Evolutionary conservation across 2,113 vertebrate species (phyloP).

Genomic region (Marcusenius ussheri): DNA sequence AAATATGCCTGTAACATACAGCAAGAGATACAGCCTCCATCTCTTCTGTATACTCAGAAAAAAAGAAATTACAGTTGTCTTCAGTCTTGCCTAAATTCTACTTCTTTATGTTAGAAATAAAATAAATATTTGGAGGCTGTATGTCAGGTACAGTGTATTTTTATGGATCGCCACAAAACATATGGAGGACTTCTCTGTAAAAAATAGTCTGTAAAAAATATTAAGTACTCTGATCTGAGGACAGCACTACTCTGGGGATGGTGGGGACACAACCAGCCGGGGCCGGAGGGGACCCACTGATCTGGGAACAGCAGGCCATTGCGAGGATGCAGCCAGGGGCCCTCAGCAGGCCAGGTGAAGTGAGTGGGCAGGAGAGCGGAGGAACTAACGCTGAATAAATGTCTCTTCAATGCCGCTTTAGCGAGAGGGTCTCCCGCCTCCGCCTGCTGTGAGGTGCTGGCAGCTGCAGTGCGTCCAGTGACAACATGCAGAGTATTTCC

Average conservation of each 20-base stretch:
- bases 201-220: not conserved
- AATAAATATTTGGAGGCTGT: not conserved
- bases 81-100: not conserved
- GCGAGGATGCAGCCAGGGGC: slow-evolving; percentile 49
- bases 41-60: not conserved
- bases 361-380: slow-evolving; percentile 50
- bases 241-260: not conserved
- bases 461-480: not conserved
- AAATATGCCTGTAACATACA: not conserved
- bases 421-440: not conserved
- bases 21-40: slow-evolving; percentile 1
- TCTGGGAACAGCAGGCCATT: slow-evolving; percentile 23
- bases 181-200: not conserved
- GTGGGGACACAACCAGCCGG: not conserved
- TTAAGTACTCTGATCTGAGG: not conserved
- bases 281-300: not conserved
- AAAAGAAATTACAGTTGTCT: not conserved
- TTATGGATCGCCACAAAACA: not conserved
- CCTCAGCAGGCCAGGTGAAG: slow-evolving; percentile 58
- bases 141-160: not conserved
- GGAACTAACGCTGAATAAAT: slow-evolving; percentile 55
- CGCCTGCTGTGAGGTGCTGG: not conserved
- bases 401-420: not conserved
- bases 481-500: not conserved
- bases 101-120: not conserved